phyloP scores from a whole-genome alignment of 2,888 invertebrate species.

The Arrhopalites spinosus region DNA sequence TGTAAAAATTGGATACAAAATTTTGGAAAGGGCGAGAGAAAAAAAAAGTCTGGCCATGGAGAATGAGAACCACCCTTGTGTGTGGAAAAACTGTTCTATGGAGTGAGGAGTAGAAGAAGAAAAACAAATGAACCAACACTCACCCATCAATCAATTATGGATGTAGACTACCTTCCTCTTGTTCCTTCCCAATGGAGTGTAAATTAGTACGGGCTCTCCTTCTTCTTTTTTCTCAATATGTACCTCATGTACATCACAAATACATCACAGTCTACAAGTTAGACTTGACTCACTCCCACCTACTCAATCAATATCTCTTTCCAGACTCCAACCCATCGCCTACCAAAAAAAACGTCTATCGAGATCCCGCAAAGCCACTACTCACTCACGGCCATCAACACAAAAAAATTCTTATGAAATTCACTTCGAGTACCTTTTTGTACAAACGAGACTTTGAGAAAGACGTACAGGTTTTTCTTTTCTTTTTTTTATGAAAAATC shows the following conservation, averaged over 20 bases:
- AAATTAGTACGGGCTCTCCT: not conserved
- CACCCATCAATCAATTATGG: slow-evolving; percentile 44
- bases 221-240: not conserved
- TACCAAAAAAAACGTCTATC: slow-evolving; percentile 31
- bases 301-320: slow-evolving; percentile 43
- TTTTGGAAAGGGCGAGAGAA: not conserved
- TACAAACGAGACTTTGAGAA: too few species aligned
- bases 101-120: slow-evolving; percentile 31
- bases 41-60: not conserved
- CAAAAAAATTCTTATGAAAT: not conserved
- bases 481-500: too few species aligned
- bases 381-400: not conserved
- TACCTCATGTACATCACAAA: not conserved
- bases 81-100: too few species aligned
- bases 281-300: slow-evolving; percentile 36
- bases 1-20: not conserved
- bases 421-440: not conserved
- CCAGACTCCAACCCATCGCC: slow-evolving; percentile 22
- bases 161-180: slow-evolving; percentile 25
- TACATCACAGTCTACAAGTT: not conserved
- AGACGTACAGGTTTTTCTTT: too few species aligned
- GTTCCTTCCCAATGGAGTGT: slow-evolving; percentile 23
- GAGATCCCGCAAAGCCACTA: not conserved
- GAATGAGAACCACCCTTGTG: slow-evolving; percentile 30
- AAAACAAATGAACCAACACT: slow-evolving; percentile 46